Evolutionary conservation across 23 tunicate genomes (phyloP), one percentile per base, ranked within the genome.

Genomic region (Botrylloides violaceus): DNA sequence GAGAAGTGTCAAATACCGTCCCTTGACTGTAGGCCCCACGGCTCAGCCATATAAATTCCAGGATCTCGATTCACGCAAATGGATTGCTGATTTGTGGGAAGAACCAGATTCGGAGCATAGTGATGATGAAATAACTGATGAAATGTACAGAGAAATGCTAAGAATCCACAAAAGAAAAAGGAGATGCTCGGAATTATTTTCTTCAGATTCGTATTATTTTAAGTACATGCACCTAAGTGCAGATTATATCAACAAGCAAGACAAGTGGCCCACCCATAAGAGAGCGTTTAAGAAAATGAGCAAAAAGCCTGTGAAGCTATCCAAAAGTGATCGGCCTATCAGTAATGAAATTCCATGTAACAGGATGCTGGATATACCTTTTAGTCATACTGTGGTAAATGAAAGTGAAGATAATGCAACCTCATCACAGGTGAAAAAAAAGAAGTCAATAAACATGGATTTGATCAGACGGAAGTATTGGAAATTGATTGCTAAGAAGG

Each of bases 401-500:
- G 18, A 3, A 63, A 34, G 29, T 63, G 32, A 31, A 3, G 23
- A 63, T 4, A n/a, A n/a, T n/a, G n/a, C n/a, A n/a, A 27, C 35
- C 32, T 25, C 74, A 22, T 20, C 38, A 20, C 71, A 65, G 31
- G 7, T 36, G 2, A 39, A 48, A 31, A 65, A 68, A 43, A 79
- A 58, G 58, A 72, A 71, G 33, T n/a, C 35, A 37, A 30, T 22
- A 71, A 34, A 19, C 21, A 35, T 62, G 23, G 72, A 63, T 74
- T 32, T 47, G 9, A 36, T 86, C 2, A 71, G 94, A 26, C 66
- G 65, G 39, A 34, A 72, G 48, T 19, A 76, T 32, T 86, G 94
- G 94, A 86, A 80, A 66, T 28, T 60, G 4, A 79, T 86, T 65
- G 81, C 65, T 18, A 86, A 86, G 36, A 86, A 86, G 49, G 85